Conservation (phyloP, 2,797 vertebrate genomes). For the Mareca penelope region DNA sequence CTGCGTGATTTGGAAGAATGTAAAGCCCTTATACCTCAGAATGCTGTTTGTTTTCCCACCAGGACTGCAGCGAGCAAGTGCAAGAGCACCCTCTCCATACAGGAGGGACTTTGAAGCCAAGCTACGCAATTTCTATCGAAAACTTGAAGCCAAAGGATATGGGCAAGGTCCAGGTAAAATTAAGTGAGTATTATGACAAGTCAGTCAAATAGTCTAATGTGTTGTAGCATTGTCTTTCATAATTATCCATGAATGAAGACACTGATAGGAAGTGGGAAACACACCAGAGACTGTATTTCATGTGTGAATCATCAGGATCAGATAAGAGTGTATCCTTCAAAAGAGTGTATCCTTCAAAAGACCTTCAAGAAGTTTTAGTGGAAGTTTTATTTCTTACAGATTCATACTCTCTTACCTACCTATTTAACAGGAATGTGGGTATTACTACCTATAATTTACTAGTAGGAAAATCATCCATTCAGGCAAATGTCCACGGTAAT, state of each 20-base stretch:
- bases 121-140: constrained; percentile 97
- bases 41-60: background rate
- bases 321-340: background rate
- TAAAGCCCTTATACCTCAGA: background rate
- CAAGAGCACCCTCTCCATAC: constrained; percentile 95
- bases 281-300: background rate
- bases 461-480: background rate
- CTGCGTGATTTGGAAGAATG: background rate
- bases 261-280: background rate
- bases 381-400: background rate
- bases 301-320: background rate
- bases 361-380: background rate
- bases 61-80: constrained; percentile 89
- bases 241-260: background rate
- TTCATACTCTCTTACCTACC: background rate
- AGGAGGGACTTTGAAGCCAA: constrained; percentile 98
- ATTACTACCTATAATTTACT: background rate
- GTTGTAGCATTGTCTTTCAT: background rate
- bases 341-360: background rate
- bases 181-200: constrained; percentile 84
- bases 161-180: constrained; percentile 98
- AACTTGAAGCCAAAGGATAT: constrained; percentile 97
- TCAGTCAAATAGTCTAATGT: background rate
- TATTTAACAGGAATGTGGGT: background rate
- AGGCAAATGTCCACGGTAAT: background rate